Percentiles rank a stretch among this genome's conserved stretches.
Conservation (phyloP, 2,797 vertebrate species). For the Sebastes minor region DNA sequence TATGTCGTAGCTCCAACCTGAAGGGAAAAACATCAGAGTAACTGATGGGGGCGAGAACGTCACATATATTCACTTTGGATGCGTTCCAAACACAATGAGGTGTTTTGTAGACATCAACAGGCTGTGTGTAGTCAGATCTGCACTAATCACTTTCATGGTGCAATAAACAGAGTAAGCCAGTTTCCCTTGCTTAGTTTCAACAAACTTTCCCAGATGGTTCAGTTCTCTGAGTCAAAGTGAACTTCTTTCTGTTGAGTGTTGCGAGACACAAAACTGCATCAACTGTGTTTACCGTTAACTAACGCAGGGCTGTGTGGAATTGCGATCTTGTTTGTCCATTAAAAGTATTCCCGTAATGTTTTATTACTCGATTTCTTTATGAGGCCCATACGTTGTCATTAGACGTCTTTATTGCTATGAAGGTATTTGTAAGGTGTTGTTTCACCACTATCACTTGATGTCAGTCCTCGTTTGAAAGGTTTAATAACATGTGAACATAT, state of each 20-base stretch:
- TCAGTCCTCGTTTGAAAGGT: not conserved
- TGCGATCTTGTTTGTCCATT: not conserved
- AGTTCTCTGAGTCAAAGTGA: conserved; percentile 33
- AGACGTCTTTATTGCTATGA: not conserved
- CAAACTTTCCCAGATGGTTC: conserved; percentile 67
- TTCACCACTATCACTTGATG: not conserved
- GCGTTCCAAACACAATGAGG: conserved; percentile 63
- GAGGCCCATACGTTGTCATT: not conserved
- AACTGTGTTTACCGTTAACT: not conserved
- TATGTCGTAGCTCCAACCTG: conserved; percentile 96
- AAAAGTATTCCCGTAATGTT: conserved; percentile 3
- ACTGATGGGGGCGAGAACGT: conserved; percentile 52
- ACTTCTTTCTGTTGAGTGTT: conserved; percentile 23
- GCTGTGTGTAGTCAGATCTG: conserved; percentile 67
- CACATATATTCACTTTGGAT: conserved; percentile 63
- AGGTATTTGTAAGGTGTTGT: not conserved
- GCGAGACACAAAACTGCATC: not conserved
- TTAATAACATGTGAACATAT: not conserved
- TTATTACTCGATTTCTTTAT: not conserved
- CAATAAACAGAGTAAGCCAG: conserved; percentile 70
- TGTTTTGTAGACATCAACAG: conserved; percentile 61
- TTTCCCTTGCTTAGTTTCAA: conserved; percentile 65
- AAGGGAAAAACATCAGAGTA: conserved; percentile 60
- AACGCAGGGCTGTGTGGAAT: not conserved
- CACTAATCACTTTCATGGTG: conserved; percentile 66